Percentiles rank a stretch among this genome's conserved stretches.
These are phyloP conservation scores for Centropyge bicolor DNA, from an alignment of 2,797 vertebrate species.

Conservation along the genomic window DNA sequence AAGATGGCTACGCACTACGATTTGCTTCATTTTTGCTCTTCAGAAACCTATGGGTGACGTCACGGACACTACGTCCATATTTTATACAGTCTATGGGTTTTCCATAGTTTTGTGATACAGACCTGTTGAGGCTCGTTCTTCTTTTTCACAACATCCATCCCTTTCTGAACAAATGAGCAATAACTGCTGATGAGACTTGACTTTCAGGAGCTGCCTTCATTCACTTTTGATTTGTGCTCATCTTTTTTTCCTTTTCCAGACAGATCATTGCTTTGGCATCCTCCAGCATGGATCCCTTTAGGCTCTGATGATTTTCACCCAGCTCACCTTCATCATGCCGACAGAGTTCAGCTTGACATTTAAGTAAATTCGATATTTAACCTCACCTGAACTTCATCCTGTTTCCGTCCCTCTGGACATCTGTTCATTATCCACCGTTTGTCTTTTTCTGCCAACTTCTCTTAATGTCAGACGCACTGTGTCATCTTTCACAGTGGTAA, in stretches of 20 bases:
- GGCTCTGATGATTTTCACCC: not conserved
- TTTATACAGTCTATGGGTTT: too few species aligned
- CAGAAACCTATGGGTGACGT: too few species aligned
- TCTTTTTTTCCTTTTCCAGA: not conserved
- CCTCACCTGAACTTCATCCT: slow-evolving; percentile 24
- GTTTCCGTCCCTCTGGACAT: slow-evolving; percentile 13
- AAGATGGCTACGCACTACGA: too few species aligned
- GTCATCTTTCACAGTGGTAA: slow-evolving; percentile 37
- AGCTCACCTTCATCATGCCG: not conserved
- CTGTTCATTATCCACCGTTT: slow-evolving; percentile 44
- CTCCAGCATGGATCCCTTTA: not conserved
- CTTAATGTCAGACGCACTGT: slow-evolving; percentile 50
- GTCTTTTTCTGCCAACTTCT: slow-evolving; percentile 36
- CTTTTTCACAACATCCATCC: not conserved
- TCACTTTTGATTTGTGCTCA: not conserved
- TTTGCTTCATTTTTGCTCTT: too few species aligned
- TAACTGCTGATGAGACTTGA: not conserved
- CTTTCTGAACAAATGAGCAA: not conserved
- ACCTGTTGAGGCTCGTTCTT: not conserved
- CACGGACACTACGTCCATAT: too few species aligned
- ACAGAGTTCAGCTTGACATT: slow-evolving; percentile 17
- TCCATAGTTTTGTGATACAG: not conserved
- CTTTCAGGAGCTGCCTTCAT: not conserved
- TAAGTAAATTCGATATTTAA: slow-evolving; percentile 21
- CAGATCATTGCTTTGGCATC: not conserved